Percentiles rank a stretch among this genome's conserved stretches.
phyloP scores from a whole-genome alignment of 2,797 vertebrate species.

The Enteromius paludinosus region DNA sequence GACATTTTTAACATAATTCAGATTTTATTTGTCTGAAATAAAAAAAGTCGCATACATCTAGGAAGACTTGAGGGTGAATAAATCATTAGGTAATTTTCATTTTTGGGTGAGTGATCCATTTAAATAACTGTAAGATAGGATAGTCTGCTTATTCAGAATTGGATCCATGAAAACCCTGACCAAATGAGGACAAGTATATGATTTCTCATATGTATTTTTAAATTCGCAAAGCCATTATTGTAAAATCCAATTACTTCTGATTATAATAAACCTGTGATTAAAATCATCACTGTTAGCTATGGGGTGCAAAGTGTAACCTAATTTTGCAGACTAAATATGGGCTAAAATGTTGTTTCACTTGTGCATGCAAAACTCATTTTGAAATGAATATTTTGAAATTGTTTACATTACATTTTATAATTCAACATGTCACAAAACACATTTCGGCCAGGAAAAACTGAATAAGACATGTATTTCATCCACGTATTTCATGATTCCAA shows the following conservation, averaged over 20 bases:
- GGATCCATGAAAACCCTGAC: too few relatives aligned
- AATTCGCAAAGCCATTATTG: too few relatives aligned
- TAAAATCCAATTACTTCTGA: not conserved
- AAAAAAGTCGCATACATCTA: too few relatives aligned
- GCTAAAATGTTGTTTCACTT: not conserved
- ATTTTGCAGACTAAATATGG: not conserved
- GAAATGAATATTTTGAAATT: not conserved
- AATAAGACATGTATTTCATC: not conserved
- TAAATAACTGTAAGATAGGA: too few relatives aligned
- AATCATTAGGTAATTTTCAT: too few relatives aligned
- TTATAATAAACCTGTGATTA: conserved; percentile 8
- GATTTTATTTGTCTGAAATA: too few relatives aligned
- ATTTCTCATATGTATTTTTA: not conserved
- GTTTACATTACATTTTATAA: not conserved
- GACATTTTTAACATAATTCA: too few relatives aligned
- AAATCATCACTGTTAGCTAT: not conserved
- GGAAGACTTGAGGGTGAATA: too few relatives aligned
- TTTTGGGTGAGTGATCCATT: too few relatives aligned
- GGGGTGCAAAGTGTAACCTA: not conserved
- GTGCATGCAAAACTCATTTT: not conserved
- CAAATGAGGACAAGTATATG: not conserved
- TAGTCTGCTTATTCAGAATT: too few relatives aligned
- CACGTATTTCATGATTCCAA: not conserved
- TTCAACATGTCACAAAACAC: not conserved
- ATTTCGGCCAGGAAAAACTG: not conserved